Evolutionary conservation across 2,797 vertebrate species (phyloP).

Genomic region (Meda fulgida): DNA sequence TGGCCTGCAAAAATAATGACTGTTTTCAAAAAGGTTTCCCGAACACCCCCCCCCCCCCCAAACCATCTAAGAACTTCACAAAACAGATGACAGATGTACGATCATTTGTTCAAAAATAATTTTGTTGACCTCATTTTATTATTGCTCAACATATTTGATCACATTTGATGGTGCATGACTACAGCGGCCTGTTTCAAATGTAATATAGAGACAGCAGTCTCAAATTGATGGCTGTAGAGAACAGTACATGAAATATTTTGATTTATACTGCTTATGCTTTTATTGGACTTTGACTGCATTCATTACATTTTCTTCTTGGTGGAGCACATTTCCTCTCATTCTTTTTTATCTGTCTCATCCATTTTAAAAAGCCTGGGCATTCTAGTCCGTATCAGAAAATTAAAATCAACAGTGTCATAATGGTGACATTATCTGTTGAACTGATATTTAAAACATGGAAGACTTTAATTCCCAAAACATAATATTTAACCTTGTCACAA

Average conservation of each 20-base stretch:
- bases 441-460: not conserved
- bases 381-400: not conserved
- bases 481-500: not conserved
- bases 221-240: conserved; percentile 43
- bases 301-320: conserved; percentile 22
- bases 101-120: not conserved
- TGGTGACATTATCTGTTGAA: not conserved
- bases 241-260: conserved; percentile 40
- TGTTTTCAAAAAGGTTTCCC: conserved; percentile 4
- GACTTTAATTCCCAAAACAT: not conserved
- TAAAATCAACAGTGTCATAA: not conserved
- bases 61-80: not conserved
- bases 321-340: conserved; percentile 12
- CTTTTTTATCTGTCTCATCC: not conserved
- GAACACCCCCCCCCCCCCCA: not conserved
- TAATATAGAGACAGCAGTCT: conserved; percentile 41
- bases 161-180: conserved; percentile 42
- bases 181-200: conserved; percentile 40
- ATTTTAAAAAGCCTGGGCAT: not conserved
- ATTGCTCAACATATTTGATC: conserved; percentile 23
- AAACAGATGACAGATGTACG: not conserved
- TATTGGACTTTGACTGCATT: conserved; percentile 51
- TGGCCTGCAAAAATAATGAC: not conserved
- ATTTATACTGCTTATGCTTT: conserved; percentile 52
- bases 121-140: not conserved